Conservation (phyloP, 2,797 vertebrate genomes). For the Poeciliopsis gracilis region DNA sequence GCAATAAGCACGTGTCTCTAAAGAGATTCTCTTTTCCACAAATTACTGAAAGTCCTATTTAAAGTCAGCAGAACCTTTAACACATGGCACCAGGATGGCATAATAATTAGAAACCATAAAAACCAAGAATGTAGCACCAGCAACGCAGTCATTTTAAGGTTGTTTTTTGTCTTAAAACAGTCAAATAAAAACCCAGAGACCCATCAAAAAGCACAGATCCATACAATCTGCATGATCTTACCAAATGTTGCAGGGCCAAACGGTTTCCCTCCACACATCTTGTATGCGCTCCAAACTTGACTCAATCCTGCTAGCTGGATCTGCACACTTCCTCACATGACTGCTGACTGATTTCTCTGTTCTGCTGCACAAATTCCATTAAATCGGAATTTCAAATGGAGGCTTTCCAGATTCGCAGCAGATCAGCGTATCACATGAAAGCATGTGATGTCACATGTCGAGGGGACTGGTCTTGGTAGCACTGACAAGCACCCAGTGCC, state of each 20-base stretch:
- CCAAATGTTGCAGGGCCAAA: slow-evolving; percentile 51
- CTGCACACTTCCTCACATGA: slow-evolving; percentile 68
- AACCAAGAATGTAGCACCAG: slow-evolving; percentile 3
- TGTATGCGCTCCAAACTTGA: slow-evolving; percentile 47
- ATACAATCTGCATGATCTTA: slow-evolving; percentile 40
- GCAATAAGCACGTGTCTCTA: slow-evolving; percentile 15
- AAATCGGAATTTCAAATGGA: slow-evolving; percentile 83
- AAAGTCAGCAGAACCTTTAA: slow-evolving; percentile 8
- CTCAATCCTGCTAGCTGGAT: slow-evolving; percentile 56
- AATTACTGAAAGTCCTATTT: not conserved
- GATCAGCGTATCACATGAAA: slow-evolving; percentile 85
- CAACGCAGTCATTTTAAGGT: not conserved
- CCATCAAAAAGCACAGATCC: not conserved
- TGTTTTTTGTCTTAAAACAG: not conserved
- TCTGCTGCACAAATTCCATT: slow-evolving; percentile 79
- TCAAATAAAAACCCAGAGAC: not conserved
- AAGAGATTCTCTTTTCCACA: slow-evolving; percentile 6
- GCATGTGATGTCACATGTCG: slow-evolving; percentile 86
- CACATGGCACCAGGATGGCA: not conserved
- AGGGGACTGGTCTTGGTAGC: slow-evolving; percentile 62
- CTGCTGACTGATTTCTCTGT: slow-evolving; percentile 77
- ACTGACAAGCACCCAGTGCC: slow-evolving; percentile 51
- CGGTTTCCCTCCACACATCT: slow-evolving; percentile 61
- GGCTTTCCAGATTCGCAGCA: slow-evolving; percentile 78
- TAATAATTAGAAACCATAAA: slow-evolving; percentile 4